Conservation (phyloP, 2,797 vertebrate genomes). For the Arremon aurantiirostris region DNA sequence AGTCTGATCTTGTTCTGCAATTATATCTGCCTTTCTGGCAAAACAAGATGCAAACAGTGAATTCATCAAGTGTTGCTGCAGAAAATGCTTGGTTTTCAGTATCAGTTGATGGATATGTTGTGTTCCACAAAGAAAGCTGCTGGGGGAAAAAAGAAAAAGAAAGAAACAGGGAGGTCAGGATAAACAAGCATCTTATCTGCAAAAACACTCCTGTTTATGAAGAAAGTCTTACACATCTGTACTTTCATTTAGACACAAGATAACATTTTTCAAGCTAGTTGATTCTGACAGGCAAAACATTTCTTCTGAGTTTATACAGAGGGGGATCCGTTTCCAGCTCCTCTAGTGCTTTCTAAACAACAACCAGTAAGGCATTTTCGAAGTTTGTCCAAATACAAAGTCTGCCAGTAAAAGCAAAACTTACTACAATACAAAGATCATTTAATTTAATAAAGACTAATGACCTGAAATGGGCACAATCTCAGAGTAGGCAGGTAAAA, state of each 20-base stretch:
- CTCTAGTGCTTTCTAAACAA: neutral
- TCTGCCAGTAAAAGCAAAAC: neutral
- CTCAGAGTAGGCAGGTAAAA: neutral
- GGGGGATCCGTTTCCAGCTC: neutral
- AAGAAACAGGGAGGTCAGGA: neutral
- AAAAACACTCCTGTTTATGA: neutral
- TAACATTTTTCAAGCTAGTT: neutral
- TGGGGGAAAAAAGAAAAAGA: neutral
- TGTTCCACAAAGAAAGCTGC: neutral
- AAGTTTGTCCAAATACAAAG: neutral
- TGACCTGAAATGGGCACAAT: neutral
- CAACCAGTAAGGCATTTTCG: neutral
- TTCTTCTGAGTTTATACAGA: neutral
- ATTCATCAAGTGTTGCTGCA: neutral
- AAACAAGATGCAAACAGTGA: neutral
- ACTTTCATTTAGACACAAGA: neutral
- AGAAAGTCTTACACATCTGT: neutral
- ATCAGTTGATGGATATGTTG: neutral
- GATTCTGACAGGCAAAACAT: neutral
- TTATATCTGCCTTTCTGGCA: neutral
- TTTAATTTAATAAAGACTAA: neutral
- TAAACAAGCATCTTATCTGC: neutral
- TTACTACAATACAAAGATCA: neutral
- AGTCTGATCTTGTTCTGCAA: neutral
- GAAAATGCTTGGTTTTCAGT: neutral